Base-by-base conservation (phyloP, 2,113 vertebrate genomes). In the Prochilodus magdalenae region DNA sequence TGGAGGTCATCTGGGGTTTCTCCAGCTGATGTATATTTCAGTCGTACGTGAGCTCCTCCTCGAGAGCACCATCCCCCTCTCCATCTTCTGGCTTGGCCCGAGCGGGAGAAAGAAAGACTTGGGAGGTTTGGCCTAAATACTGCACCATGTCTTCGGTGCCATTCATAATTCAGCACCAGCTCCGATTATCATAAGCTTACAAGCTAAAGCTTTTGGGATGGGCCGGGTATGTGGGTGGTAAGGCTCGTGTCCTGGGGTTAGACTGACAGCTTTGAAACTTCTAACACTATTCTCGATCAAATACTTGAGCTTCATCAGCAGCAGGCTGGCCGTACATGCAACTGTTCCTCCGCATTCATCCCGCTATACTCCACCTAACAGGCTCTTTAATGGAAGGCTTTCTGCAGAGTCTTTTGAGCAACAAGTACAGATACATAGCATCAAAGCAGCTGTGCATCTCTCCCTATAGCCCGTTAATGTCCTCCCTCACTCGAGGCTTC, bases 151-250 rank as follows among this genome's bases (percentile, higher is more conserved):
- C 29, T 69, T 29, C 67, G 27, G 44, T 22, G 13, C 53, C 40
- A 85, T 85, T 82, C 77, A 79, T 85, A 79, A 85, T 82, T 85
- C 75, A 82, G 29, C 22, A 75, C 20, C 44, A 55, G 75, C 24
- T 85, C 51, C 74, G 84, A 27, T 76, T 81, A 65, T 74, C 75
- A 77, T 70, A 74, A 70, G 14, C 72, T 67, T 57, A 73, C 69
- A 57, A 59, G 73, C 29, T 24, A 49, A 75, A 69, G 27, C 74
- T 62, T 55, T 36, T 7, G 55, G 63, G 74, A 76, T 53, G 27
- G 14, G 36, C 22, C 27, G 65, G 24, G 24, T 55, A 57, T 27
- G 60, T 20, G 29, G 71, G 20, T 72, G 78, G 73, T 73, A 29
- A 44, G 60, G 26, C 53, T 57, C 65, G 8, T 30, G 57, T 70